Conservation (phyloP, 2,113 vertebrate genomes). For the Hepsetus odoe region DNA sequence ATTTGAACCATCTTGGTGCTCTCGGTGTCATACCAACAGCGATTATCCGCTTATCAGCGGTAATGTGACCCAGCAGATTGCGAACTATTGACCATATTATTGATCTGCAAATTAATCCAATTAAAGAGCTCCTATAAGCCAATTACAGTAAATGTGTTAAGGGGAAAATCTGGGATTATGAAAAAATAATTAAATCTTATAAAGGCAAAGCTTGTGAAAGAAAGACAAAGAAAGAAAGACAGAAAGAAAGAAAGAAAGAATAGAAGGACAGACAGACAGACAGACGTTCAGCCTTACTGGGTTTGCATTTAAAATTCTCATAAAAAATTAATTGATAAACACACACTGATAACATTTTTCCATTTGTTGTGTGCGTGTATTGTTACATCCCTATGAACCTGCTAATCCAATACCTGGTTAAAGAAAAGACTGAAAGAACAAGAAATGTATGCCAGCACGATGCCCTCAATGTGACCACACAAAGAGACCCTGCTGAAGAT, state of each 20-base stretch:
- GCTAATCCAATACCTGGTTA: conserved; percentile 13
- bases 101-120: conserved; percentile 74
- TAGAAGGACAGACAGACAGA: too few species aligned
- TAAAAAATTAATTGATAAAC: too few species aligned
- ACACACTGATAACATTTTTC: too few species aligned
- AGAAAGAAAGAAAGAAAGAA: too few species aligned
- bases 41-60: conserved; percentile 57
- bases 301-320: too few species aligned
- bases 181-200: too few species aligned
- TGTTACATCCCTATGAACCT: too few species aligned
- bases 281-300: too few species aligned
- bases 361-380: too few species aligned
- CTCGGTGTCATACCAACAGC: conserved; percentile 31
- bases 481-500: not conserved
- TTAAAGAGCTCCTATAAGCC: conserved; percentile 65
- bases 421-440: not conserved
- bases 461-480: not conserved
- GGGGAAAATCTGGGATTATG: too few species aligned
- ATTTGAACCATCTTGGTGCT: conserved; percentile 34
- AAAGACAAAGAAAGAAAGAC: too few species aligned
- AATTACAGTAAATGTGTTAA: conserved; percentile 61
- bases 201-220: too few species aligned
- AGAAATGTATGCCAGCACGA: not conserved
- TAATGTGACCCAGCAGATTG: conserved; percentile 58
- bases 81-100: conserved; percentile 65